A percentile compares a stretch with the other conserved stretches of the same genome.
phyloP scores from a whole-genome alignment of 2,113 vertebrate genomes.

The Notiomystis cincta region DNA sequence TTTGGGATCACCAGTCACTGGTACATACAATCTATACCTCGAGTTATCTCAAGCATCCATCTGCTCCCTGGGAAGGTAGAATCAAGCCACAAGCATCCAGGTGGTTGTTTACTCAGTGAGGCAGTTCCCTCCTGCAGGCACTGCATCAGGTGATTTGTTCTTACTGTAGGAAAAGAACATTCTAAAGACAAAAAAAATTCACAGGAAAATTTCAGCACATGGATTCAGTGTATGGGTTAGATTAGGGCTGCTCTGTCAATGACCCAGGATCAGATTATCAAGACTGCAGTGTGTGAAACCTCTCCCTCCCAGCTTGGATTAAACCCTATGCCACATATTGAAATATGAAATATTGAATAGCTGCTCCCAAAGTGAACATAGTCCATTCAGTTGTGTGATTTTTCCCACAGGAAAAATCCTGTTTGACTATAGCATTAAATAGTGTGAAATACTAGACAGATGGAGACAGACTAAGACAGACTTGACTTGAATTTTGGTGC shows the following conservation, averaged over 20 bases:
- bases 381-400: not conserved
- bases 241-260: not conserved
- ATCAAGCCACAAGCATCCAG: not conserved
- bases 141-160: not conserved
- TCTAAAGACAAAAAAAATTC: not conserved
- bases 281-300: not conserved
- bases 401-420: not conserved
- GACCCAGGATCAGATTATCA: not conserved
- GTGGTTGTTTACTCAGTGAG: not conserved
- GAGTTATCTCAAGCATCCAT: not conserved
- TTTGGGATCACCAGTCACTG: not conserved
- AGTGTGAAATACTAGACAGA: not conserved
- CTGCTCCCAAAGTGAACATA: not conserved
- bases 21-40: not conserved
- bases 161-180: not conserved
- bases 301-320: not conserved
- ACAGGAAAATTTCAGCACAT: not conserved
- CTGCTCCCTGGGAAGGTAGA: rapidly evolving
- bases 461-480: not conserved
- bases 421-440: not conserved
- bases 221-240: not conserved
- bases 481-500: not conserved
- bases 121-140: not conserved
- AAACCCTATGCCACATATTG: not conserved
- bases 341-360: not conserved